Percentiles rank a stretch among this genome's conserved stretches.
Conservation (phyloP, 2,888 invertebrate genomes). For the Crossocerus cetratus region DNA sequence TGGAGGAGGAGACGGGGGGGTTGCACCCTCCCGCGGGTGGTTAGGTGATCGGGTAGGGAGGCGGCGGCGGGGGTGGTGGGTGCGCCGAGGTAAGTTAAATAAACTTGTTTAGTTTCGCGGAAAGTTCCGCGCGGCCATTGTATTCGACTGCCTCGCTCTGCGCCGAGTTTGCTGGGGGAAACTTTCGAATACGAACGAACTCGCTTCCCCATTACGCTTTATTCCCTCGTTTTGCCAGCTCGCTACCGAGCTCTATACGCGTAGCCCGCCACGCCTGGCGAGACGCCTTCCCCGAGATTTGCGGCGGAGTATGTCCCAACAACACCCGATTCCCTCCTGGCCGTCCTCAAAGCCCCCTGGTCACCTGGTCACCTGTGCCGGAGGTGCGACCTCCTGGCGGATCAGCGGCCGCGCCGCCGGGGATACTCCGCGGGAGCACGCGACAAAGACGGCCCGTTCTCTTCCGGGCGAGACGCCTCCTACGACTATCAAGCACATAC, state of each 20-base stretch:
- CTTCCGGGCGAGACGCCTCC: too few relatives aligned
- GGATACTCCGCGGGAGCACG: too few relatives aligned
- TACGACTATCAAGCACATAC: too few relatives aligned
- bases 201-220: conserved; percentile 71
- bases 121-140: conserved; percentile 72
- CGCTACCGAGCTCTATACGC: conserved; percentile 20
- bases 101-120: conserved; percentile 75
- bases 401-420: too few relatives aligned
- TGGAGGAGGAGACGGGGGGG: conserved; percentile 22
- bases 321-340: too few relatives aligned
- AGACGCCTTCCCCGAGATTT: not conserved
- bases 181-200: conserved; percentile 72
- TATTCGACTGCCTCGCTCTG: conserved; percentile 69
- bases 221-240: conserved; percentile 70
- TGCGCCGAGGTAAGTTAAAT: conserved; percentile 72
- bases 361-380: too few relatives aligned
- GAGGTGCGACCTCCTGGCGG: too few relatives aligned
- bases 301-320: too few relatives aligned
- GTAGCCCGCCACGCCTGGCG: conserved; percentile 5
- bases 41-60: conserved; percentile 12
- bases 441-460: too few relatives aligned
- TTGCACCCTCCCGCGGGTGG: conserved; percentile 16
- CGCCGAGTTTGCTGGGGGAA: conserved; percentile 63
- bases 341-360: too few relatives aligned
- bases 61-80: conserved; percentile 30